Base-by-base conservation (phyloP, 2,113 vertebrate genomes). In the Passer domesticus region DNA sequence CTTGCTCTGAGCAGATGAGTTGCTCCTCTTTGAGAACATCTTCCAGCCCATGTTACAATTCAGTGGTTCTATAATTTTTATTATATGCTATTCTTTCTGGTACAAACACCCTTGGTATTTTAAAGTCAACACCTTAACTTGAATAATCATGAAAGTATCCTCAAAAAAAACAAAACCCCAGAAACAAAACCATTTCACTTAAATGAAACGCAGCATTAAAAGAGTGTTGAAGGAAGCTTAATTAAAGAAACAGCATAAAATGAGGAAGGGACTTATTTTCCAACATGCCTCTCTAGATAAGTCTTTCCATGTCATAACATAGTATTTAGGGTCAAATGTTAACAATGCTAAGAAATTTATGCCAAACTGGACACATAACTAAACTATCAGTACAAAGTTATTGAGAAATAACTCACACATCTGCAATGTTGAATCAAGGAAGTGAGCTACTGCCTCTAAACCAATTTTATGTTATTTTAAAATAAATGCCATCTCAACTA, bases 1-100 rank as follows among this genome's bases (percentile, higher is more conserved):
- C 8, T 8, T 82, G 5, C 7, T 47, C 16, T 66, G 33, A 64
- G 13, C 1, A 55, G 10, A 3, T 3, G 1, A 1, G 0, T 21
- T 37, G 2, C 2, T 55, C 11, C 4, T 12, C 10, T 78, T 60
- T 62, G 17, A 52, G 12, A 64, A 62, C 0, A 0, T 6, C 11
- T 74, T 85, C 35, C n/a, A 41, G 47, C 10, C 11, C 43, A 28
- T 9, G 10, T 21, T 43, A 5, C 3, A 10, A 56, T 62, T 87
- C 18, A 44, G 10, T 59, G 28, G 18, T 46, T 73, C 53, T 60
- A 3, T 63, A 46, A 41, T 46, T 87, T 72, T 87, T 49, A 37
- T 55, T 5, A 16, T 39, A 19, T 16, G 1, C 31, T 56, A 12
- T 20, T 31, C 5, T 69, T 66, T 56, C 47, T 12, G 7, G 21